Evolutionary conservation across 2,888 invertebrate genomes (phyloP).

Genomic region (Lasioglossum calceatum): DNA sequence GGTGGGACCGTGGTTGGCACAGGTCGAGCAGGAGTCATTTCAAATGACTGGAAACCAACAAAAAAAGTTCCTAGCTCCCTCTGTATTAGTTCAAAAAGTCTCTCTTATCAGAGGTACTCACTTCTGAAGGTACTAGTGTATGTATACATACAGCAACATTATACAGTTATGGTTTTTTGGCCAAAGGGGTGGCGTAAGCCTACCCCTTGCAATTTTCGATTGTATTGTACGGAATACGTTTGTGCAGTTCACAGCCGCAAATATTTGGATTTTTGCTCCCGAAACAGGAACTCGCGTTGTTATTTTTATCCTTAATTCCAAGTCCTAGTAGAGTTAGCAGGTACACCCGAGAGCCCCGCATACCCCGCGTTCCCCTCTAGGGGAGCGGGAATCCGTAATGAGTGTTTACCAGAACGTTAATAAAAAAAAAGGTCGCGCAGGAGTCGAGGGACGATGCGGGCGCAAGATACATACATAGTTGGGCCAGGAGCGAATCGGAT

Average conservation of each 20-base stretch:
- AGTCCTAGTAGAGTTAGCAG: too few species aligned
- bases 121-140: too few species aligned
- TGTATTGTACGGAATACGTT: background rate
- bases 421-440: background rate
- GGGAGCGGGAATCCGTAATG: too few species aligned
- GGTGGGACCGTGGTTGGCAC: background rate
- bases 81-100: too few species aligned
- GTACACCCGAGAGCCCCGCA: too few species aligned
- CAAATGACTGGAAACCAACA: too few species aligned
- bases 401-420: background rate
- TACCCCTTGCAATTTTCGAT: background rate
- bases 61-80: too few species aligned
- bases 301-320: background rate
- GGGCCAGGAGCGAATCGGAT: slow-evolving; percentile 2
- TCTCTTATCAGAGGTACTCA: too few species aligned
- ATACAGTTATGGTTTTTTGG: background rate
- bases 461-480: background rate
- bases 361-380: too few species aligned
- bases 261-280: background rate
- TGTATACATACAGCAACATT: too few species aligned
- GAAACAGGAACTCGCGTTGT: background rate
- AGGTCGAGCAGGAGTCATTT: too few species aligned
- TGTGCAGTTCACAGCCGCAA: background rate
- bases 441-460: background rate
- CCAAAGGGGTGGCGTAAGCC: background rate